phyloP scores from a whole-genome alignment of 2,888 invertebrate species.

The Isotomurus palustris region DNA sequence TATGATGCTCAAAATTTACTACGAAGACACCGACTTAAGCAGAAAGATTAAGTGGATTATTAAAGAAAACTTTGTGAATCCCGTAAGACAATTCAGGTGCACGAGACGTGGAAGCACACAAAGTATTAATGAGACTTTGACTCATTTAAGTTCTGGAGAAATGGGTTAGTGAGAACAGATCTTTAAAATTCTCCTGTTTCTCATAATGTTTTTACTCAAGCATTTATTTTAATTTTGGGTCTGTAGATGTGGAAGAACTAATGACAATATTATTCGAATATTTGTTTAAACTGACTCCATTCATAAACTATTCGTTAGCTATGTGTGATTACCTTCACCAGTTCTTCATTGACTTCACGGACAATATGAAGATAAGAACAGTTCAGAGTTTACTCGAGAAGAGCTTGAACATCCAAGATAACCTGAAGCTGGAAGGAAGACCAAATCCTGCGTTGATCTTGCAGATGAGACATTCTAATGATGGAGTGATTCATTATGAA shows the following conservation, averaged over 20 bases:
- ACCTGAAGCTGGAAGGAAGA: slow-evolving; percentile 23
- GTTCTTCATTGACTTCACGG: slow-evolving; percentile 37
- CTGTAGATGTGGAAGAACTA: slow-evolving; percentile 34
- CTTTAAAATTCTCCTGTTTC: not conserved
- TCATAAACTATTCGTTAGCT: slow-evolving; percentile 32
- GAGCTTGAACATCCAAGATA: slow-evolving; percentile 30
- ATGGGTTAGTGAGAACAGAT: slow-evolving; percentile 15
- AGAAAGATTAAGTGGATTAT: slow-evolving; percentile 26
- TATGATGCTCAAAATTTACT: slow-evolving; percentile 10
- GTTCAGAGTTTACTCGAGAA: slow-evolving; percentile 29
- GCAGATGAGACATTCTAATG: slow-evolving; percentile 36
- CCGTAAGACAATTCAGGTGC: slow-evolving; percentile 8
- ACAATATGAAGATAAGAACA: slow-evolving; percentile 20
- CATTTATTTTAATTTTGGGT: not conserved
- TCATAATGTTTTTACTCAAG: not conserved
- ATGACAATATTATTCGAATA: slow-evolving; percentile 34
- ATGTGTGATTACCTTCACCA: slow-evolving; percentile 39
- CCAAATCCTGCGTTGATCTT: slow-evolving; percentile 31
- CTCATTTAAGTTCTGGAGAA: slow-evolving; percentile 26
- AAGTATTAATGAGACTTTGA: slow-evolving; percentile 18
- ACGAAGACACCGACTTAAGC: slow-evolving; percentile 16
- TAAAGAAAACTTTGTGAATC: slow-evolving; percentile 21
- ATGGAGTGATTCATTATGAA: slow-evolving; percentile 32
- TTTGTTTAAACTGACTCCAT: slow-evolving; percentile 28
- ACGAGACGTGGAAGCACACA: slow-evolving; percentile 15